These are phyloP conservation scores for Triops cancriformis DNA, from an alignment of 1,140 invertebrate genomes.

Conservation along the genomic window DNA sequence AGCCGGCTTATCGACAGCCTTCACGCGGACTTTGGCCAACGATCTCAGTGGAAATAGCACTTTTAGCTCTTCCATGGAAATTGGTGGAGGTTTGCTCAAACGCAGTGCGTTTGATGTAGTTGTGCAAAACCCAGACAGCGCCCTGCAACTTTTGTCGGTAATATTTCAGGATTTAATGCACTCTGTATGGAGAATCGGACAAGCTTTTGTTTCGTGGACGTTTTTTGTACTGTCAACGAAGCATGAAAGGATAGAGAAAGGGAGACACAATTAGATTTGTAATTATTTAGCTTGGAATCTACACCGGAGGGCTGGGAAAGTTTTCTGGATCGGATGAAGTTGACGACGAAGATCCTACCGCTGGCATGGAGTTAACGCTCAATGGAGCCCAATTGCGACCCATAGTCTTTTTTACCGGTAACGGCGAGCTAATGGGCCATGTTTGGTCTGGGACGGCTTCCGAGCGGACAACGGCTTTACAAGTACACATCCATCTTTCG, in stretches of 20 bases:
- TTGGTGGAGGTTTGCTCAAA: slow-evolving; percentile 61
- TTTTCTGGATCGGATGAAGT: slow-evolving; percentile 42
- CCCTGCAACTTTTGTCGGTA: slow-evolving; percentile 46
- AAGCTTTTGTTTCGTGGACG: no score
- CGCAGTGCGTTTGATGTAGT: slow-evolving; percentile 63
- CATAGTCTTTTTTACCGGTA: slow-evolving; percentile 73
- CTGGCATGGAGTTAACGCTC: slow-evolving; percentile 74
- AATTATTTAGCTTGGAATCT: slow-evolving; percentile 59
- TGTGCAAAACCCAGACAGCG: slow-evolving; percentile 45
- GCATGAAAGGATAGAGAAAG: no score
- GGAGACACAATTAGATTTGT: background rate
- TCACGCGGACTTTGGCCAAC: slow-evolving; percentile 51
- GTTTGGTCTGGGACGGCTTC: slow-evolving; percentile 69
- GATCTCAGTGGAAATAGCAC: slow-evolving; percentile 56
- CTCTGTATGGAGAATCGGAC: no score
- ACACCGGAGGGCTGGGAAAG: slow-evolving; percentile 63
- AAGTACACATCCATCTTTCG: slow-evolving; percentile 42
- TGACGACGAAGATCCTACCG: slow-evolving; percentile 53
- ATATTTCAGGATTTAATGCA: slow-evolving; percentile 20
- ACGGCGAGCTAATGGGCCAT: slow-evolving; percentile 78
- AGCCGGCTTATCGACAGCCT: slow-evolving; percentile 60
- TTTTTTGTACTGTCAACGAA: no score
- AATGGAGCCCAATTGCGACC: slow-evolving; percentile 69
- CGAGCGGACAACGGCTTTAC: slow-evolving; percentile 70
- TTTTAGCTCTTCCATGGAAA: slow-evolving; percentile 59